Base-by-base conservation (phyloP, 2,113 vertebrate genomes). In the Salvator merianae region DNA sequence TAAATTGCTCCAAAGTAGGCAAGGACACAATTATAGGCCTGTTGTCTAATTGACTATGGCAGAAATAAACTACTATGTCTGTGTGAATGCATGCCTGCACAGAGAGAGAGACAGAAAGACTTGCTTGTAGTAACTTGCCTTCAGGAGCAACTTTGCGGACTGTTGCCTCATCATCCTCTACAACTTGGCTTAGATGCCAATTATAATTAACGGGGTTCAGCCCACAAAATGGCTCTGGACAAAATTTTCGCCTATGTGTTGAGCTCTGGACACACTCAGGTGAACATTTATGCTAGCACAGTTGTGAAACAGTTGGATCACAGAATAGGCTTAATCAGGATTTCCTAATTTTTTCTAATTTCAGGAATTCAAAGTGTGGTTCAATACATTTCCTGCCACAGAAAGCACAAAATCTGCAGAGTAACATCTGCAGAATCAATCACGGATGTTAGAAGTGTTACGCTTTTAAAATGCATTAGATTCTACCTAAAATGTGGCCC, bases 401-500 rank as follows among this genome's bases (percentile, higher is more conserved):
- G 88, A 68, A 5, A 53, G 26, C 84, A 88, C 36, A 81, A 77
- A 81, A 73, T 38, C 66, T n/a, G 88, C 2, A 63, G 69, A 63
- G 80, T 68, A 82, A 75, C 10, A 83, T 3, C 43, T 0, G 0
- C 38, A 74, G 6, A 16, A 63, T 13, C 79, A 9, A 71, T 85
- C 82, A 34, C 69, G 73, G 1, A 89, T 5, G 50, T 43, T 59
- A 14, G 0, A 18, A 32, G 47, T 87, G 77, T 74, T 47, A 22
- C 22, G 3, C 12, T 2, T 82, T 79, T 40, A 92, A 84, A 85
- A 84, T 71, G 47, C 69, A 86, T 77, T 18, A 32, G 28, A 81
- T 50, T 86, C 86, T 73, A 77, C 65, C 84, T 82, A 88, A 88
- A 86, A 70, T 26, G 81, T 7, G 85, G 76, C n/a, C 55, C 13